Evolutionary conservation across 2,797 vertebrate species (phyloP), one percentile per base, ranked within the genome.

Genomic region (Rachycentron canadum): DNA sequence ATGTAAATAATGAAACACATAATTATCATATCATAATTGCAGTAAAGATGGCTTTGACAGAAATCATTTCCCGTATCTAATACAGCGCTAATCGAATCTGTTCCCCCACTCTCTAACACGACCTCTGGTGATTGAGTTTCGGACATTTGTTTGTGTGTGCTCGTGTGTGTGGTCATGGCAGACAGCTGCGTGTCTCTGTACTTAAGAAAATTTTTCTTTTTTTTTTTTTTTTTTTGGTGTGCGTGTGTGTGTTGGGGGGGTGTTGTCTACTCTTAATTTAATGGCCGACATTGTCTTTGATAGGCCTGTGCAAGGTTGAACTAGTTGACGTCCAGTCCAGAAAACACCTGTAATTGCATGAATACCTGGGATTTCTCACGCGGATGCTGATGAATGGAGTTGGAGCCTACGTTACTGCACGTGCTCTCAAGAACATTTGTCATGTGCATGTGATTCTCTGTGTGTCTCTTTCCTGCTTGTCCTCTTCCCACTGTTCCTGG

Each of bases 1-100:
- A 98, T 96, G 95, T 97, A 98, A 97, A 98, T 98, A 98, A 98
- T 99, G 96, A 99, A 99, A 99, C 97, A 98, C 96, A 96, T 98
- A 97, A 99, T 99, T 98, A 99, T 99, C 98, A 99, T 98, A 98
- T 99, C 98, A 97, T 99, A 98, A 98, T 98, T 98, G 97, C 97
- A 96, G 96, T 97, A 98, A 99, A 99, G 97, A 99, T 99, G 97
- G 97, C 97, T 99, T 98, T 99, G 98, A 98, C 98, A 98, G 97
- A 98, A 99, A 98, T 98, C 96, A 98, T 99, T 99, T 99, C 97
- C 97, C 96, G 97, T 98, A 97, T 99, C 98, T 98, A 99, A 98
- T 98, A 97, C 97, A 96, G 95, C 96, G 94, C 96, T 99, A 99
- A 99, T 99, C 98, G 95, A 98, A 99, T 99, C 97, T 98, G 97